phyloP scores from a whole-genome alignment of 2,113 vertebrate genomes.

The Cnemophilus loriae region DNA sequence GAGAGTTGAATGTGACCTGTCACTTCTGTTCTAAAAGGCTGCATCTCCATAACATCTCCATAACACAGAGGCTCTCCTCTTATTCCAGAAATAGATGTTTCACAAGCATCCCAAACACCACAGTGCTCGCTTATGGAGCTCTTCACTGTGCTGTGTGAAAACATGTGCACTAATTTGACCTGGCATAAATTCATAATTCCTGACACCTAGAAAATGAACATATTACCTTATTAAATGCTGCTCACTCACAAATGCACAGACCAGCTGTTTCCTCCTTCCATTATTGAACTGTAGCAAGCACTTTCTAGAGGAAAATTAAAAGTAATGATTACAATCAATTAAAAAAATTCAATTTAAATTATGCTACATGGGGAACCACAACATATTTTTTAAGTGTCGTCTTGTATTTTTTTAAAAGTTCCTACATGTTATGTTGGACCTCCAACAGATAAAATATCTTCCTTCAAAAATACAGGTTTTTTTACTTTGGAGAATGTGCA shows the following conservation, averaged over 20 bases:
- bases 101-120: background rate
- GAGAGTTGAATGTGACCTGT: background rate
- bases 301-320: conserved; percentile 47
- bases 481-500: background rate
- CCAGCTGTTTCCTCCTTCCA: conserved; percentile 37
- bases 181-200: conserved; percentile 12
- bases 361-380: background rate
- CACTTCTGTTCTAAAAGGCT: background rate
- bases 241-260: conserved; percentile 36
- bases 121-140: fast-evolving
- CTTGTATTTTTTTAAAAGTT: background rate
- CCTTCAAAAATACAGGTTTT: background rate
- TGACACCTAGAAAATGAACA: conserved; percentile 43
- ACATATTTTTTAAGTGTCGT: background rate
- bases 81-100: background rate
- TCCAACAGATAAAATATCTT: background rate
- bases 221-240: conserved; percentile 46
- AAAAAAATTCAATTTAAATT: background rate
- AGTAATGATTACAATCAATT: conserved; percentile 44
- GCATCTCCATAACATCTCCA: background rate
- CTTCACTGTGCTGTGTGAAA: background rate
- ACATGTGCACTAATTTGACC: conserved; percentile 3
- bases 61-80: background rate
- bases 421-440: background rate
- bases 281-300: conserved; percentile 5